These are phyloP conservation scores for Chironomus tepperi DNA, from an alignment of 1,140 invertebrate genomes.

Conservation along the genomic window DNA sequence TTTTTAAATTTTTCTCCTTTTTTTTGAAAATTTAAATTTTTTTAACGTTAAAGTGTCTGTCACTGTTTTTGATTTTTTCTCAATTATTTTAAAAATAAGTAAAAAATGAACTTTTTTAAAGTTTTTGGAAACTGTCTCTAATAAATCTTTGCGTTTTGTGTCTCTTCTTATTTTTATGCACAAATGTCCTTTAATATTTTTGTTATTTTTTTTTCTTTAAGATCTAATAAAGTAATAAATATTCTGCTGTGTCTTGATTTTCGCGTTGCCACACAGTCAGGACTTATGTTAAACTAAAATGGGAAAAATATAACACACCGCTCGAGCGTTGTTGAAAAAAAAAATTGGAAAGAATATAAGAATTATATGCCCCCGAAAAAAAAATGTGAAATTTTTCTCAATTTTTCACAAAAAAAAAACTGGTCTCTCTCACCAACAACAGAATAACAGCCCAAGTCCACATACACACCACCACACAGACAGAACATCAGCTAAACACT, in stretches of 20 bases:
- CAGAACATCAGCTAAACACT: neutral
- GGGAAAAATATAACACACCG: conserved; percentile 12
- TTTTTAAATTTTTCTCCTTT: too few relatives aligned
- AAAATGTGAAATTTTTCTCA: conserved; percentile 20
- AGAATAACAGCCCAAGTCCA: neutral
- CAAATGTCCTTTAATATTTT: neutral
- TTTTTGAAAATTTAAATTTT: too few relatives aligned
- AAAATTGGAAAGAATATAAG: conserved; percentile 17
- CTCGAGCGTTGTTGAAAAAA: conserved; percentile 17
- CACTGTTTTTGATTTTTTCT: too few relatives aligned
- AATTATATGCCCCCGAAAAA: conserved; percentile 2
- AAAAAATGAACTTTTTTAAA: too few relatives aligned
- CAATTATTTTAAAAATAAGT: too few relatives aligned
- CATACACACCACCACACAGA: conserved; percentile 3
- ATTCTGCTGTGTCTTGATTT: conserved; percentile 23
- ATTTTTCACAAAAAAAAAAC: conserved; percentile 21
- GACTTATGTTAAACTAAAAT: conserved; percentile 15
- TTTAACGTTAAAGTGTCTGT: too few relatives aligned
- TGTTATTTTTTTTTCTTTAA: neutral
- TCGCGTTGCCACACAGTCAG: conserved; percentile 20
- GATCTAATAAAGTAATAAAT: conserved; percentile 16
- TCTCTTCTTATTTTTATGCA: neutral
- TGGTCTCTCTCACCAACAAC: conserved; percentile 15
- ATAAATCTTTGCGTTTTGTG: too few relatives aligned
- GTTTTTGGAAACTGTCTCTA: too few relatives aligned